Percentiles rank a stretch among this genome's conserved stretches.
phyloP scores from a whole-genome alignment of 2,113 vertebrate genomes.

The Struthidea cinerea region DNA sequence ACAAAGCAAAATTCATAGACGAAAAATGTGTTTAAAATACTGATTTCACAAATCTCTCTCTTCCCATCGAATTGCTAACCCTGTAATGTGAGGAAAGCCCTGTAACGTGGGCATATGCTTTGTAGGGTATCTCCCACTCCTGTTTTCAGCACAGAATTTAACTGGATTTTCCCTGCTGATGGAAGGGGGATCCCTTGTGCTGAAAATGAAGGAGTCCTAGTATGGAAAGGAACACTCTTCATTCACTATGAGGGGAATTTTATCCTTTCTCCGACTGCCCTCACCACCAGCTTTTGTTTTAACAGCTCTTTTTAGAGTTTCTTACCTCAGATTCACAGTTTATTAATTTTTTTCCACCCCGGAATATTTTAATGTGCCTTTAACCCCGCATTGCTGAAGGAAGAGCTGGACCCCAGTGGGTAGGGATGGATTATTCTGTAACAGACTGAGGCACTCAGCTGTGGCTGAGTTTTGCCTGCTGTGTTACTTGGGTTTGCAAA shows the following conservation, averaged over 20 bases:
- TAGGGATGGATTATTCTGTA: background rate
- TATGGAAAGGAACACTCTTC: background rate
- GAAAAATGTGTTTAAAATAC: background rate
- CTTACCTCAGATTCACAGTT: background rate
- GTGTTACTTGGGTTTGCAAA: conserved; percentile 18
- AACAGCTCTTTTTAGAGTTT: background rate
- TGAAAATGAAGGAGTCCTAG: background rate
- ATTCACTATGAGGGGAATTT: background rate
- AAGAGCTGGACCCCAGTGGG: background rate
- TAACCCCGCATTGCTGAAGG: background rate
- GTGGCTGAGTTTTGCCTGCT: conserved; percentile 26
- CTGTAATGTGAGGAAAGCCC: background rate
- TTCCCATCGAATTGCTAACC: background rate
- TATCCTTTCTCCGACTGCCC: background rate
- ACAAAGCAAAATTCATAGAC: background rate
- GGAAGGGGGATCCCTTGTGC: background rate
- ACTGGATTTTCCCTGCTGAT: background rate
- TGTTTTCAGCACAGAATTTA: background rate
- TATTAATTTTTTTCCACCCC: background rate
- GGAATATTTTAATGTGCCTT: background rate
- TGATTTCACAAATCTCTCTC: background rate
- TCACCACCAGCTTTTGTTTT: background rate
- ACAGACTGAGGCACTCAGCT: background rate
- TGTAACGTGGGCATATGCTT: background rate
- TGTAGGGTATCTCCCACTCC: background rate